Base-by-base conservation (phyloP, 2,113 vertebrate genomes). In the Sisor rabdophorus region DNA sequence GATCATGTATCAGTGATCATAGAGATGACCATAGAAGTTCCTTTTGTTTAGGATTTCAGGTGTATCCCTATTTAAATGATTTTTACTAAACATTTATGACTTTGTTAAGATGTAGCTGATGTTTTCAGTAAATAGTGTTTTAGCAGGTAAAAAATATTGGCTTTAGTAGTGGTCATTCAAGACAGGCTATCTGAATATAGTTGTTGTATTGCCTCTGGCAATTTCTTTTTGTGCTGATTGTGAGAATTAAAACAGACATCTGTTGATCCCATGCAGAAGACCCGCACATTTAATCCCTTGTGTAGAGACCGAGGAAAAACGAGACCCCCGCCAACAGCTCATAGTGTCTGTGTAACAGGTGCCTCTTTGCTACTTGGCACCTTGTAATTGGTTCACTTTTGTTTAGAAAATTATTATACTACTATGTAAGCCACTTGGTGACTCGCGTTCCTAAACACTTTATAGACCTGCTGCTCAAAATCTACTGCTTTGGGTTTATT, bases 161-260 rank as follows among this genome's bases (percentile, higher is more conserved):
- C 20, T 19, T 71, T 36, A 7, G 22, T 19, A 28, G 11, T 26
- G 5, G 53, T 2, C 19, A 56, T 44, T 11, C 22, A 63, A 1
- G 48, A 28, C 40, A 17, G 20, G 8, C 26, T 24, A 52, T 58
- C 9, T 28, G 20, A 55, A 50, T 47, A 47, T 64, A 17, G 55
- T 63, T 59, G 44, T n/a, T 72, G 52, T 47, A 32, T 12, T 80
- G 77, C 76, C 63, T 60, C 22, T 54, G 58, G 69, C 69, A 22
- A 16, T 65, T 61, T 71, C 60, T 72, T 80, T 44, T 40, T 54
- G 79, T 50, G 55, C 79, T 75, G 77, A 60, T 77, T 81, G 79
- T 83, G 79, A 78, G 84, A 83, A 82, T 83, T 73, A 67, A 78
- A 24, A 68, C 77, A 53, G 81, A 81, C 79, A 85, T 85, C 84